phyloP scores from a whole-genome alignment of 2,888 invertebrate species.

The Apeira syringaria region DNA sequence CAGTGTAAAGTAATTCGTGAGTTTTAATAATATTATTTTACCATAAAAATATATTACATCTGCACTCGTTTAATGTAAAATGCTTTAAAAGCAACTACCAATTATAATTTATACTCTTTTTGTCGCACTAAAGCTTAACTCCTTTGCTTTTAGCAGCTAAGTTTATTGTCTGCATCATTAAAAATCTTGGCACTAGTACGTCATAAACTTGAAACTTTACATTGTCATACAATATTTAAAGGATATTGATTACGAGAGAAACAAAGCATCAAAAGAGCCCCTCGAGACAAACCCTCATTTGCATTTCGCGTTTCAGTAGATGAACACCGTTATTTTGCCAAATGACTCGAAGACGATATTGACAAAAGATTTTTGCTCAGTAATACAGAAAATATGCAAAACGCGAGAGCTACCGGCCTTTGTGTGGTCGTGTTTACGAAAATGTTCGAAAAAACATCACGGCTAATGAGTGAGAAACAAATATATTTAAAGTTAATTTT shows the following conservation, averaged over 20 bases:
- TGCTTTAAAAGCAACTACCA: conserved; percentile 11
- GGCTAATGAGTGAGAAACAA: conserved; percentile 39
- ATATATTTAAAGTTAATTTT: conserved; percentile 25
- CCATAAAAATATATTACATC: too few species aligned
- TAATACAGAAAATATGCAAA: conserved; percentile 79
- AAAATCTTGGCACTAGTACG: conserved; percentile 38
- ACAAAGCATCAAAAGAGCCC: conserved; percentile 37
- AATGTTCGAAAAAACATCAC: conserved; percentile 26
- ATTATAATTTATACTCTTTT: conserved; percentile 19
- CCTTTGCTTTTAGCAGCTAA: conserved; percentile 27
- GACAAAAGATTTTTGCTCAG: conserved; percentile 70
- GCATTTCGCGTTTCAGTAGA: conserved; percentile 56
- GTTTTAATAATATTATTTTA: too few species aligned
- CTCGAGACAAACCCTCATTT: conserved; percentile 43
- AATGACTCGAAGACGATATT: conserved; percentile 72
- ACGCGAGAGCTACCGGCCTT: conserved; percentile 51
- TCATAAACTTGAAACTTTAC: conserved; percentile 46
- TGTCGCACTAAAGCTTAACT: conserved; percentile 16
- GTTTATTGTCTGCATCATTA: conserved; percentile 43
- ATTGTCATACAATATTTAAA: conserved; percentile 38
- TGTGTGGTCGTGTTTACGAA: conserved; percentile 64
- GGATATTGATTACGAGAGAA: conserved; percentile 39
- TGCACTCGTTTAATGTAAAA: background rate
- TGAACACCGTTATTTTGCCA: conserved; percentile 53
- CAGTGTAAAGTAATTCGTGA: too few species aligned